Conservation (phyloP, 2,888 invertebrate genomes). For the Geophilus truncorum region DNA sequence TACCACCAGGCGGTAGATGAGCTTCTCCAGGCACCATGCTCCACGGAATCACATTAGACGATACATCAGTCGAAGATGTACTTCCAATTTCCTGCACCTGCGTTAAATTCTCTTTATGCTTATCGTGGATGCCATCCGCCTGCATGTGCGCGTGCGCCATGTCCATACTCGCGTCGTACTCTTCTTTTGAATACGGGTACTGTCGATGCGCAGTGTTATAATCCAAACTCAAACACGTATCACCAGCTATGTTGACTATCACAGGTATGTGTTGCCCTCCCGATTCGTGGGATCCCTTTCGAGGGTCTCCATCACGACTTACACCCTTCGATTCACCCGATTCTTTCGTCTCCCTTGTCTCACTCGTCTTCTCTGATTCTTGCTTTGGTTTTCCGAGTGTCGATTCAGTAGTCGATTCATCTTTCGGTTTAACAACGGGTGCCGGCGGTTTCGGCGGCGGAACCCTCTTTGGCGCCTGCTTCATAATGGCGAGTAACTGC, state of each 20-base stretch:
- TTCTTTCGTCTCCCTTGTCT: neutral
- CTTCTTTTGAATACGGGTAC: neutral
- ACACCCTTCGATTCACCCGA: neutral
- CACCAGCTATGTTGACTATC: neutral
- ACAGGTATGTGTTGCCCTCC: neutral
- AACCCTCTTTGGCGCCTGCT: neutral
- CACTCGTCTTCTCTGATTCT: neutral
- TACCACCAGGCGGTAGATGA: neutral
- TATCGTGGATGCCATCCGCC: neutral
- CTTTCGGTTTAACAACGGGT: neutral
- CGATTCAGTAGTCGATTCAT: neutral
- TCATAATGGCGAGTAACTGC: neutral
- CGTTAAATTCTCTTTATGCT: neutral
- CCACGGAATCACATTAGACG: neutral
- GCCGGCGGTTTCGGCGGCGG: constrained; percentile 11
- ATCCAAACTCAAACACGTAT: neutral
- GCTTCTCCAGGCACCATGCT: neutral
- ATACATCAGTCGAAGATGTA: neutral
- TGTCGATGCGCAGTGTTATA: neutral
- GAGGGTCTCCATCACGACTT: no score
- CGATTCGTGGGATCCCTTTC: no score
- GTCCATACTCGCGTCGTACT: neutral
- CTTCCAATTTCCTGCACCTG: constrained; percentile 33
- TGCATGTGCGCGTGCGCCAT: neutral
- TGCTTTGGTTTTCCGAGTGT: neutral